phyloP scores from a whole-genome alignment of 2,888 invertebrate genomes.

The Drosophila nr. fundita region DNA sequence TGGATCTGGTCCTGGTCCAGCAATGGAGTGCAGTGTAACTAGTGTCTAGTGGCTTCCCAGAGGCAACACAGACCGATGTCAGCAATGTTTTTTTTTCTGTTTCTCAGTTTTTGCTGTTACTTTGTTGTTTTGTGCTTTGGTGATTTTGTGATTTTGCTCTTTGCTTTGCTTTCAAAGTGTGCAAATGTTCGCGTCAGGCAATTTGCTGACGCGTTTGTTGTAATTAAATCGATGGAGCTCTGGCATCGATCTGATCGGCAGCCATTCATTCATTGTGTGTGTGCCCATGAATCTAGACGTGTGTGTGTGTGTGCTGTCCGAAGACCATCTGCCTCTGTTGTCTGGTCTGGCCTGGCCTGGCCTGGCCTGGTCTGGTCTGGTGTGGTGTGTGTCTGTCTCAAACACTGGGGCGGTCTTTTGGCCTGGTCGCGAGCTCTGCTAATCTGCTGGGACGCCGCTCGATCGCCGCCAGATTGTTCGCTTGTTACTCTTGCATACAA shows the following conservation, averaged over 20 bases:
- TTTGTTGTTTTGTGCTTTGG: constrained; percentile 34
- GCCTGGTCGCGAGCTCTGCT: constrained; percentile 60
- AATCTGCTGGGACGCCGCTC: constrained; percentile 74
- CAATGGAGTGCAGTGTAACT: constrained; percentile 28
- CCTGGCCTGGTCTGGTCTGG: background rate
- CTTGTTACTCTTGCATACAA: constrained; percentile 84
- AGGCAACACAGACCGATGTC: constrained; percentile 39
- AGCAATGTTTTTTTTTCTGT: constrained; percentile 49
- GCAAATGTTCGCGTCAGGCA: constrained; percentile 82
- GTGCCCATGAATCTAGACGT: constrained; percentile 69
- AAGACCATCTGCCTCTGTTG: constrained; percentile 44
- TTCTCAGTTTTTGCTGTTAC: constrained; percentile 11
- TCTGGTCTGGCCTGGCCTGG: constrained; percentile 9
- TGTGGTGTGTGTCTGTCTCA: constrained; percentile 18
- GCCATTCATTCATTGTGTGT: constrained; percentile 77
- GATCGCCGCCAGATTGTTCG: constrained; percentile 62
- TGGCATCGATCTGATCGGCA: constrained; percentile 76
- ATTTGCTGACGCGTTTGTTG: constrained; percentile 82
- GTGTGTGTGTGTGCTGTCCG: constrained; percentile 72
- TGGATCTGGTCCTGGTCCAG: constrained; percentile 39
- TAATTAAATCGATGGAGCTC: constrained; percentile 78
- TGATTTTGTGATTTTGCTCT: constrained; percentile 47
- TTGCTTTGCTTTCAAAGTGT: constrained; percentile 74
- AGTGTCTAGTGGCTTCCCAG: constrained; percentile 61
- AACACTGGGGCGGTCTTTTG: constrained; percentile 75